Conservation (phyloP, 1,140 invertebrate species). For the Solenopsis fugax region DNA sequence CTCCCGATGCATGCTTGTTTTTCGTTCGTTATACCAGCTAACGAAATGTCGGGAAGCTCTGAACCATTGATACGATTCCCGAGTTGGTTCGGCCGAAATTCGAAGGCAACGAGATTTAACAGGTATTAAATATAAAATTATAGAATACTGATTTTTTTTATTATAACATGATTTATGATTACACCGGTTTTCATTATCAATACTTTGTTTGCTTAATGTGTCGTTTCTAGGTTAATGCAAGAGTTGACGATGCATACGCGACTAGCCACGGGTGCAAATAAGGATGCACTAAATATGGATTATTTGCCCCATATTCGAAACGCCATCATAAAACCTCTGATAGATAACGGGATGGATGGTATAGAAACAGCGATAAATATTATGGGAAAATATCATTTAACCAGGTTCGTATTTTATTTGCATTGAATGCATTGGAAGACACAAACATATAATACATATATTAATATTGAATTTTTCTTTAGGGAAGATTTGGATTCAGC, state of each 20-base stretch:
- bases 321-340: conserved; percentile 91
- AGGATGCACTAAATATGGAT: conserved; percentile 93
- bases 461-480: conserved; percentile 8
- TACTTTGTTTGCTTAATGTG: conserved; percentile 34
- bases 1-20: conserved; percentile 97
- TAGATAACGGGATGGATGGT: conserved; percentile 90
- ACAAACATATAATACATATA: neutral
- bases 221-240: conserved; percentile 78
- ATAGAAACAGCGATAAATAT: conserved; percentile 91
- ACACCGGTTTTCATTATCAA: neutral
- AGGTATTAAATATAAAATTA: conserved; percentile 86
- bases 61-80: conserved; percentile 95
- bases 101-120: conserved; percentile 92
- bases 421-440: conserved; percentile 61
- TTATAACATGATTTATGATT: neutral
- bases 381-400: conserved; percentile 94
- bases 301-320: conserved; percentile 92
- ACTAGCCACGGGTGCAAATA: conserved; percentile 90
- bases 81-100: conserved; percentile 98
- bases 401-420: conserved; percentile 94
- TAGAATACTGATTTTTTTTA: conserved; percentile 7
- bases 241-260: conserved; percentile 83
- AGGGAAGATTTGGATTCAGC: conserved; percentile 97
- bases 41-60: conserved; percentile 93
- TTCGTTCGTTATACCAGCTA: conserved; percentile 96